Conservation (phyloP, 2,797 vertebrate species). For the Halcyon leucocephala region DNA sequence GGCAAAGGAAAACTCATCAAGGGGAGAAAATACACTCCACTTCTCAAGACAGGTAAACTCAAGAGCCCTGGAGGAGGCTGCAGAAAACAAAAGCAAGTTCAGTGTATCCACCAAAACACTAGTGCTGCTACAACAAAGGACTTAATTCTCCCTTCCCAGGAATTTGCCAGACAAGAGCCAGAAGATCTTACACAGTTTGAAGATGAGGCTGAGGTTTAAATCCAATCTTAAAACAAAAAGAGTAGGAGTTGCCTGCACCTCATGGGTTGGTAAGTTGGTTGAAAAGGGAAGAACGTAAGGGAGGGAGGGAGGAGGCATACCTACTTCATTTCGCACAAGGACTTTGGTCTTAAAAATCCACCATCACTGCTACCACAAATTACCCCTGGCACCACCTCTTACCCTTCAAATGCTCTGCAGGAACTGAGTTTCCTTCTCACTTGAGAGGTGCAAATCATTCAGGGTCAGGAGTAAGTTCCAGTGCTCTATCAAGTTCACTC, state of each 20-base stretch:
- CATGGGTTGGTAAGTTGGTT: not conserved
- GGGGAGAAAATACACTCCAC: not conserved
- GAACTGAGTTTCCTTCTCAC: not conserved
- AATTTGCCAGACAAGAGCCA: not conserved
- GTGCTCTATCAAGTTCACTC: fast-evolving
- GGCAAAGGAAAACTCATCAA: not conserved
- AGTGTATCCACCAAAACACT: not conserved
- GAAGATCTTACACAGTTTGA: not conserved
- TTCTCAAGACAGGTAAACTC: not conserved
- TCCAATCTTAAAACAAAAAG: not conserved
- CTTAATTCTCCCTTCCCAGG: not conserved
- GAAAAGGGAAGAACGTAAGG: not conserved
- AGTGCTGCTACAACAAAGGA: not conserved
- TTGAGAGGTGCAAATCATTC: not conserved
- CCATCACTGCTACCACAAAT: not conserved
- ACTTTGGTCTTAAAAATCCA: not conserved
- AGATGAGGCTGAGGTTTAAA: not conserved
- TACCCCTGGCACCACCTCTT: not conserved
- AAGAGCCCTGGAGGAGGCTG: not conserved
- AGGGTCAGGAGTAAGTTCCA: not conserved
- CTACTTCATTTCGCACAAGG: not conserved
- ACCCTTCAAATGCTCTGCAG: not conserved
- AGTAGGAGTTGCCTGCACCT: not conserved
- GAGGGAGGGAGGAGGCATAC: not conserved
- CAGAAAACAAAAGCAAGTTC: not conserved